Evolutionary conservation across 2,113 vertebrate genomes (phyloP), one percentile per base, ranked within the genome.

Genomic region (Chaetura pelagica): DNA sequence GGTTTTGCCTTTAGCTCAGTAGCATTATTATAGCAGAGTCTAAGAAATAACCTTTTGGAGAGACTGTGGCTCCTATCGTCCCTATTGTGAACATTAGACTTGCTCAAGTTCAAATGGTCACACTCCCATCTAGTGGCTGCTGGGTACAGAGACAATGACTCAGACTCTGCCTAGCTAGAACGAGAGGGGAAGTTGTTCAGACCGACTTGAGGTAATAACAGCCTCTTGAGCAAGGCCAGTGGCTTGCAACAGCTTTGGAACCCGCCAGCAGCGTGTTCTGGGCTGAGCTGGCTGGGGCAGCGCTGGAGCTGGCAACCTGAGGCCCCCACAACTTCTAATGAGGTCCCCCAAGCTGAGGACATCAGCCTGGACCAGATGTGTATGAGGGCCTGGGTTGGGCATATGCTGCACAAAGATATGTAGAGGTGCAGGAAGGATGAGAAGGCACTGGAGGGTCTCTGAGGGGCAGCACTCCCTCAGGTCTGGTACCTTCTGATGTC

Each of bases 101-200:
- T 26, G 27, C 57, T 3, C 5, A 12, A 6, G 51, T 64, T 2
- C 20, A 0, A 40, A 27, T 12, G 87, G 54, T 10, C 74, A 96
- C 89, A 95, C 93, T 94, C 87, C 96, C 95, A 96, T 87, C 95
- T 97, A 96, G 95, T 13, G 95, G 96, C 89, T 83, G 87, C 80
- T 0, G 5, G 73, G 15, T 17, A 4, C 58, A 24, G 44, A 38
- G 44, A 9, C 23, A 12, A 35, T 4, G 9, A 2, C 35, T 44
- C 78, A 2, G 26, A 11, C 12, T 57, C 12, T 57, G 77, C 46
- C 19, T 12, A 5, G 38, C 58, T 23, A 26, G 15, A 51, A 30
- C 7, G n/a, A n/a, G 40, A 32, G 27, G 21, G 19, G 10, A 49
- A 34, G 21, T 1, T 75, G 4, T 64, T 62, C 40, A 62, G n/a